Percentiles rank a stretch among this genome's conserved stretches.
phyloP scores from a whole-genome alignment of 1,140 invertebrate genomes.

The Heterodera carotae region DNA sequence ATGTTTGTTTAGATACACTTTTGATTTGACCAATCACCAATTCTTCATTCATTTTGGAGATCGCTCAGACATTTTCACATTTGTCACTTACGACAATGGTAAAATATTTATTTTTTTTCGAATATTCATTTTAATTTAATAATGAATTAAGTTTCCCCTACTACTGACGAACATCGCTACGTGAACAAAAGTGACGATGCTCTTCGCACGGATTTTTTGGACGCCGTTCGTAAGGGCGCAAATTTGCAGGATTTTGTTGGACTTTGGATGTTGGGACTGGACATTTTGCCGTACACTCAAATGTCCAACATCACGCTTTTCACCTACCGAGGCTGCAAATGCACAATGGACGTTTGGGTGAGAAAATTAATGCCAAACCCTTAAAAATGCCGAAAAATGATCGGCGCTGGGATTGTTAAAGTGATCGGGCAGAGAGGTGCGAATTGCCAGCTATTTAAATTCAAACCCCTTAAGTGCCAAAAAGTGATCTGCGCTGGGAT shows the following conservation, averaged over 20 bases:
- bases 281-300: not conserved
- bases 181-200: not conserved
- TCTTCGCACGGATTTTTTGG: not conserved
- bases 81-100: not conserved
- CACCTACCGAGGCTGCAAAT: constrained; percentile 7
- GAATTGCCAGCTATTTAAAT: too few species aligned
- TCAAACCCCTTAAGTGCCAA: too few species aligned
- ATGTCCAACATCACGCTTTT: not conserved
- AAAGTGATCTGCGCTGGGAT: too few species aligned
- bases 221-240: not conserved
- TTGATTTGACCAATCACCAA: not conserved
- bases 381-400: too few species aligned
- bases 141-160: too few species aligned
- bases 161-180: too few species aligned
- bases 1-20: not conserved
- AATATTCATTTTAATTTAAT: not conserved
- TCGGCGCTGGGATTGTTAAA: too few species aligned
- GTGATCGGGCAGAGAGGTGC: too few species aligned
- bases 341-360: constrained; percentile 4
- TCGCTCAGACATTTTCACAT: not conserved
- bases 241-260: not conserved
- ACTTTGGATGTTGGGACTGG: constrained; percentile 8
- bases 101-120: not conserved
- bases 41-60: not conserved
- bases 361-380: too few species aligned